Evolutionary conservation across 2,888 invertebrate species (phyloP), one percentile per base, ranked within the genome.

Genomic region (Diaphora mendica): DNA sequence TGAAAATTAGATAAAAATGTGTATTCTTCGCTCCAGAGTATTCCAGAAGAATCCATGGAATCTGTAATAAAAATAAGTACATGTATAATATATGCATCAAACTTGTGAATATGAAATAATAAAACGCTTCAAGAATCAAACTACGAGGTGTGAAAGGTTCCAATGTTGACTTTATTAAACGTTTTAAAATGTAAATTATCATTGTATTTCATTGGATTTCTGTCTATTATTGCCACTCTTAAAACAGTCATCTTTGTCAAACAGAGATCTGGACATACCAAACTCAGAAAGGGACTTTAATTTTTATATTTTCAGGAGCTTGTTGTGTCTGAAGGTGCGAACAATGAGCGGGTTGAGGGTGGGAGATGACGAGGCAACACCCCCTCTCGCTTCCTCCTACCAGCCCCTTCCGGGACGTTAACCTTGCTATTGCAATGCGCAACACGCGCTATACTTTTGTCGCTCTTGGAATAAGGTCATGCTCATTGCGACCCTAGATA

Each of bases 351-450:
- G 68, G 74, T 75, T 48, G 72, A 72, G 72, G 77, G 73, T 62
- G 68, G 68, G 48, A 68, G 64, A 44, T 67, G 68, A 42, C 48
- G 59, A 68, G 51, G 51, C 64, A 67, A 3, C 62, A 26, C 39
- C 65, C 33, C 42, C 26, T 64, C 77, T 77, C 70, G 75, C 75
- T 69, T 70, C 68, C 71, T 35, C 64, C 5, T 64, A 68, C 62
- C 70, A 67, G 73, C 77, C 64, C 59, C 62, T 70, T 68, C 64
- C 68, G 86, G 90, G 85, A 88, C 91, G 90, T 87, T 90, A 93
- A 94, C 93, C 94, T 92, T 93, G 91, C 88, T 90, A 93, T 93
- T 94, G 89, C 90, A 88, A 94, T 93, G 91, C 94, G 82, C 83
- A 86, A 87, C 92, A 91, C 92, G 92, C 91, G 86, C 91, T 82